Evolutionary conservation across 2,797 vertebrate genomes (phyloP).

Genomic region (Distichodus sexfasciatus): DNA sequence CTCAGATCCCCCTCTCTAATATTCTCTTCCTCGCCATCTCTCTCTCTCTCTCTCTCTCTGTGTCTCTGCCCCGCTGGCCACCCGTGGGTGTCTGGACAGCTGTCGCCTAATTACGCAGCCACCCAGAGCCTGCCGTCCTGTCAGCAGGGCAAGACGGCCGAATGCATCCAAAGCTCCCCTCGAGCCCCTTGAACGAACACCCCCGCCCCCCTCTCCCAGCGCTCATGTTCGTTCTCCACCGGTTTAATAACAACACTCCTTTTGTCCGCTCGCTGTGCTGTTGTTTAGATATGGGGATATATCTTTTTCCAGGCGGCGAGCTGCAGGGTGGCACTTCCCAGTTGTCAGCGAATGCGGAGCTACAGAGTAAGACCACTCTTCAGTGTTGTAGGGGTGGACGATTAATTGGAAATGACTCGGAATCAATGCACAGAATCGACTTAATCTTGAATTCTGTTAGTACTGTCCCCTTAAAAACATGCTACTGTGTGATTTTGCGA

Average conservation of each 20-base stretch:
- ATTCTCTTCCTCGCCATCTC: conserved; percentile 27
- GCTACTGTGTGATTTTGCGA: too few species aligned
- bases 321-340: conserved; percentile 7
- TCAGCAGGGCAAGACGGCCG: conserved; percentile 29
- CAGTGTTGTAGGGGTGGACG: too few species aligned
- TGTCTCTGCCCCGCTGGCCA: conserved; percentile 21
- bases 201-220: too few species aligned
- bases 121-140: conserved; percentile 46
- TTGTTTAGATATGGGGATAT: too few species aligned
- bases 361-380: conserved; percentile 2
- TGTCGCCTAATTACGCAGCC: conserved; percentile 57
- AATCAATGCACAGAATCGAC: too few species aligned
- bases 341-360: conserved; percentile 22
- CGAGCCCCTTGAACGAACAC: conserved; percentile 27
- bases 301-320: too few species aligned
- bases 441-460: too few species aligned
- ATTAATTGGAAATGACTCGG: too few species aligned
- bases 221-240: too few species aligned
- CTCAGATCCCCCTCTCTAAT: conserved; percentile 31
- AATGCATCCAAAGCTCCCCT: conserved; percentile 25
- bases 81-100: conserved; percentile 54
- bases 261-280: conserved; percentile 23
- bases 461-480: too few species aligned
- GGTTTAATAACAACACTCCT: conserved; percentile 28
- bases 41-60: conserved; percentile 21